Evolutionary conservation across 2,113 vertebrate species (phyloP).

Genomic region (Sturnus vulgaris): DNA sequence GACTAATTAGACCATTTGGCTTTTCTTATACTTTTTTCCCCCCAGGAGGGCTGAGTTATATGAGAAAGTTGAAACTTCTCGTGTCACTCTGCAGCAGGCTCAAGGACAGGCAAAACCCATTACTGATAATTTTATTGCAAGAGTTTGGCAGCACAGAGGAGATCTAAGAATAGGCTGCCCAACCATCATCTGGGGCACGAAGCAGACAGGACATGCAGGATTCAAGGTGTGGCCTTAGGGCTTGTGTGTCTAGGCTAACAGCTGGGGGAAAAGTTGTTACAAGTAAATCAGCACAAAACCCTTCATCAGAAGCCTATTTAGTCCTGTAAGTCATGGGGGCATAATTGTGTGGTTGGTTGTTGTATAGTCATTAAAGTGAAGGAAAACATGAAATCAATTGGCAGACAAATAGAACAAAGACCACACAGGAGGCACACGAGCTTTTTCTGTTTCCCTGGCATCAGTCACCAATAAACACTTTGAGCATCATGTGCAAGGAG

Average conservation of each 20-base stretch:
- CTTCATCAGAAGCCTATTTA: neutral
- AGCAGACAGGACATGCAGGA: neutral
- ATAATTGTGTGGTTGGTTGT: neutral
- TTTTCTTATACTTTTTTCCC: neutral
- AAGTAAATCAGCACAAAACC: neutral
- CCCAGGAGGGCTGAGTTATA: neutral
- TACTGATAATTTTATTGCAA: neutral
- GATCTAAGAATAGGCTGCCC: conserved; percentile 18
- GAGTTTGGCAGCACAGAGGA: neutral
- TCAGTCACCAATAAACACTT: neutral
- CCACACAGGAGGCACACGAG: fast-evolving
- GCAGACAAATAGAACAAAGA: neutral
- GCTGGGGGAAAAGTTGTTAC: neutral
- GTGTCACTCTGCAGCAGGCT: neutral
- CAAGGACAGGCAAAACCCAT: conserved; percentile 16
- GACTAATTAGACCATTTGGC: conserved; percentile 40
- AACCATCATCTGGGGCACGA: neutral
- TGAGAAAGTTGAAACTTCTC: neutral
- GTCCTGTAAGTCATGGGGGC: neutral
- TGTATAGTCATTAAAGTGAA: neutral
- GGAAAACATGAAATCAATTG: neutral
- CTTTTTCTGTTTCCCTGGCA: neutral
- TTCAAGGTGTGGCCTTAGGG: neutral
- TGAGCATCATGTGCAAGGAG: neutral
- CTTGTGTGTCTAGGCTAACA: neutral